phyloP scores from a whole-genome alignment of 30 jellyfish, hydroid and myxozoan genomes.

The Rhopilema esculentum region DNA sequence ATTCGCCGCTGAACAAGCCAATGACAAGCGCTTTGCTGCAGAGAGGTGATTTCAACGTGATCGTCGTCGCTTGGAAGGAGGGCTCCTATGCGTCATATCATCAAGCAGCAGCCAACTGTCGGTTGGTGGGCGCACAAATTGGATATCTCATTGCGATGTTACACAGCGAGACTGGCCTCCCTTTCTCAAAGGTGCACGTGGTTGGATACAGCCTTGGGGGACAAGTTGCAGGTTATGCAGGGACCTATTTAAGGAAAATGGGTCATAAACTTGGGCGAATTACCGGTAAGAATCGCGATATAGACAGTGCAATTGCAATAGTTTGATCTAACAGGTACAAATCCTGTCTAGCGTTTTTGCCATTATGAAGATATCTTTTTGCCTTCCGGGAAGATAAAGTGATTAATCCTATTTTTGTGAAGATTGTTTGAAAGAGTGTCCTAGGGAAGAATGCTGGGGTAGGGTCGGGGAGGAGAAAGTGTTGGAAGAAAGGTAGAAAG shows the following conservation, averaged over 20 bases:
- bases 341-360: too few species aligned
- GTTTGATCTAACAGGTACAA: too few species aligned
- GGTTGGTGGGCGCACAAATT: slow-evolving; percentile 89
- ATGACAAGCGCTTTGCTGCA: slow-evolving; percentile 64
- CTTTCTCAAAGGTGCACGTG: slow-evolving; percentile 41
- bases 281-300: slow-evolving; percentile 46
- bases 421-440: too few species aligned
- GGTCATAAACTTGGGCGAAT: slow-evolving; percentile 69
- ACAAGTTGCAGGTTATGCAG: slow-evolving; percentile 81
- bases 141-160: slow-evolving; percentile 66
- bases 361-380: too few species aligned
- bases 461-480: too few species aligned
- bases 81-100: slow-evolving; percentile 85
- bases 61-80: slow-evolving; percentile 81
- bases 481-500: too few species aligned
- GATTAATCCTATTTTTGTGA: too few species aligned
- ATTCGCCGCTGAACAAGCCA: slow-evolving; percentile 50
- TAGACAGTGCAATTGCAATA: neutral
- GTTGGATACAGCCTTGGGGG: slow-evolving; percentile 85
- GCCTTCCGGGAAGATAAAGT: too few species aligned
- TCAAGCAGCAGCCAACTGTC: slow-evolving; percentile 88
- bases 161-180: slow-evolving; percentile 65
- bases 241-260: slow-evolving; percentile 34
- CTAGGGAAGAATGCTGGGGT: too few species aligned
- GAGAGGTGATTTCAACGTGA: slow-evolving; percentile 79